Evolutionary conservation across 2,113 vertebrate genomes (phyloP).

Genomic region (Sylvilagus bachmani): DNA sequence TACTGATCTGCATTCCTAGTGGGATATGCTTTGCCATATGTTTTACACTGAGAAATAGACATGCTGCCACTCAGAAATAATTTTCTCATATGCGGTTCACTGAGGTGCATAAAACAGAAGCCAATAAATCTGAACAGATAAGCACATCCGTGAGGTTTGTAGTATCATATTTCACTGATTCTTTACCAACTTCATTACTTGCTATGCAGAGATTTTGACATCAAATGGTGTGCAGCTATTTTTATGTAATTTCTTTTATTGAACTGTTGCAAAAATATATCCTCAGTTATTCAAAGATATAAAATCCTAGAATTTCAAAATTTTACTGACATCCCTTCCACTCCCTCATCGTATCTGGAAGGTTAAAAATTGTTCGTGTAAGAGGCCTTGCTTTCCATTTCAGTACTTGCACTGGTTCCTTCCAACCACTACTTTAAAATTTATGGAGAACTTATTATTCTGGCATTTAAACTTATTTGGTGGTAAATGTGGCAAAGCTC

Average conservation of each 20-base stretch:
- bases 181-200: neutral
- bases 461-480: slow-evolving; percentile 65
- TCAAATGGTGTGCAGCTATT: neutral
- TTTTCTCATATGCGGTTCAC: neutral
- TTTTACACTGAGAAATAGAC: neutral
- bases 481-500: slow-evolving; percentile 17
- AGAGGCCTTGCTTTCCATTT: slow-evolving; percentile 19
- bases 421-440: slow-evolving; percentile 55
- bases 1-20: neutral
- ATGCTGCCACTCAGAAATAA: neutral
- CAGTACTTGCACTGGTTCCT: neutral
- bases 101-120: neutral
- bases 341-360: neutral
- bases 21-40: neutral
- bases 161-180: neutral
- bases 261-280: neutral
- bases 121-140: neutral
- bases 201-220: neutral
- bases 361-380: neutral
- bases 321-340: neutral
- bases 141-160: neutral
- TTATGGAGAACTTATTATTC: slow-evolving; percentile 63
- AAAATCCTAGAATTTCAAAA: neutral
- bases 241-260: slow-evolving; percentile 21
- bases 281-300: neutral